A percentile compares a stretch with the other conserved stretches of the same genome.
phyloP scores from a whole-genome alignment of 1,140 invertebrate species.

The Araneus ventricosus region DNA sequence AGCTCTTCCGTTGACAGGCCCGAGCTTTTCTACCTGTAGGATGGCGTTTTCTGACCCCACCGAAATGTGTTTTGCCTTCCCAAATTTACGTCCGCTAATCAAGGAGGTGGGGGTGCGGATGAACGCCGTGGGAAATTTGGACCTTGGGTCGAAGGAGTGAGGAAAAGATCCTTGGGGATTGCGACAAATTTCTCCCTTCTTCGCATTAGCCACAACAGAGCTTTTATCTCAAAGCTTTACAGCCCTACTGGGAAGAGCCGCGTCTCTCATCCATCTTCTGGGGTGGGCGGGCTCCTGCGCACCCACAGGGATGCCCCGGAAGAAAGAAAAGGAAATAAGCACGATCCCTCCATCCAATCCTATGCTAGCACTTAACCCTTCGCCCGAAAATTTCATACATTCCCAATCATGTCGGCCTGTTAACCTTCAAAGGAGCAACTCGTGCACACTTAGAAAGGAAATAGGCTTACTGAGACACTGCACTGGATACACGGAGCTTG shows the following conservation, averaged over 20 bases:
- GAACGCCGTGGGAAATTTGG: constrained; percentile 55
- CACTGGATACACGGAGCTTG: too few relatives aligned
- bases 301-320: background rate
- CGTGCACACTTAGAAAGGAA: background rate
- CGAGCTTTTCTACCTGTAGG: constrained; percentile 52
- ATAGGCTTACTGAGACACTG: background rate
- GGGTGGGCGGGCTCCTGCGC: constrained; percentile 1
- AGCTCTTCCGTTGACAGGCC: constrained; percentile 59
- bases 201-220: constrained; percentile 69
- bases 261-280: constrained; percentile 65
- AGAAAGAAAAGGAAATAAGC: constrained; percentile 51
- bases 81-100: constrained; percentile 62
- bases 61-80: constrained; percentile 2
- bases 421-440: constrained; percentile 27
- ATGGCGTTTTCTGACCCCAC: constrained; percentile 22
- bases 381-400: constrained; percentile 22
- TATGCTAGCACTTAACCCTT: constrained; percentile 23
- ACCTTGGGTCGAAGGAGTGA: constrained; percentile 29
- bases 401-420: background rate
- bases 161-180: constrained; percentile 62
- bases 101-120: constrained; percentile 47
- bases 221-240: constrained; percentile 73
- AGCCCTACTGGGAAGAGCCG: constrained; percentile 47
- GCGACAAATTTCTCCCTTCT: constrained; percentile 70
- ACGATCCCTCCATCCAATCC: constrained; percentile 56